These are phyloP conservation scores for Leptura quadrifasciata DNA, from an alignment of 2,888 invertebrate genomes.

Conservation along the genomic window DNA sequence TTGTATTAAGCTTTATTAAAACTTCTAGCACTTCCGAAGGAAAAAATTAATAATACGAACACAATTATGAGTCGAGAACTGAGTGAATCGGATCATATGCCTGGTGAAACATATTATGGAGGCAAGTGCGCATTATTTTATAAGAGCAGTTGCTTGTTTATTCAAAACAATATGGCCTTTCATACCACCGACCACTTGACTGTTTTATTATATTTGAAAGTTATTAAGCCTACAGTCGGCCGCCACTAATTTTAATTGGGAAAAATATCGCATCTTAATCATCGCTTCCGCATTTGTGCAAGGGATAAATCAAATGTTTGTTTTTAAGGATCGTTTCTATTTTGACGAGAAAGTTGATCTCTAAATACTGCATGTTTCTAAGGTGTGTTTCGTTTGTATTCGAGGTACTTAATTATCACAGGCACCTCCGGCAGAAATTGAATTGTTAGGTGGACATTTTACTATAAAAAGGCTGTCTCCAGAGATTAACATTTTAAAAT, in stretches of 20 bases:
- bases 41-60: conserved; percentile 55
- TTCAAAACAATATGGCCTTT: conserved; percentile 69
- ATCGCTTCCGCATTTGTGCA: conserved; percentile 50
- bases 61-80: conserved; percentile 56
- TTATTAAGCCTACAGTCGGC: conserved; percentile 55
- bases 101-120: conserved; percentile 68
- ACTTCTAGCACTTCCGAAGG: conserved; percentile 48
- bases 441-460: conserved; percentile 7
- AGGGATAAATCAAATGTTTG: conserved; percentile 32
- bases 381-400: conserved; percentile 11
- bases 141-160: conserved; percentile 70
- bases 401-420: conserved; percentile 8
- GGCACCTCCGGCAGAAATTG: conserved; percentile 19
- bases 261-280: conserved; percentile 64
- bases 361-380: neutral
- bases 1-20: conserved; percentile 51
- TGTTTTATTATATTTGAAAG: conserved; percentile 61
- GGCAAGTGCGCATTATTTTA: conserved; percentile 71
- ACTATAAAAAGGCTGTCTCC: neutral
- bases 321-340: conserved; percentile 24
- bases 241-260: conserved; percentile 65
- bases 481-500: neutral
- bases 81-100: conserved; percentile 69
- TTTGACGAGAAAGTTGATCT: conserved; percentile 13
- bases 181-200: conserved; percentile 68